Evolutionary conservation across 2,888 invertebrate species (phyloP).

Genomic region (Diaprepes abbreviatus): DNA sequence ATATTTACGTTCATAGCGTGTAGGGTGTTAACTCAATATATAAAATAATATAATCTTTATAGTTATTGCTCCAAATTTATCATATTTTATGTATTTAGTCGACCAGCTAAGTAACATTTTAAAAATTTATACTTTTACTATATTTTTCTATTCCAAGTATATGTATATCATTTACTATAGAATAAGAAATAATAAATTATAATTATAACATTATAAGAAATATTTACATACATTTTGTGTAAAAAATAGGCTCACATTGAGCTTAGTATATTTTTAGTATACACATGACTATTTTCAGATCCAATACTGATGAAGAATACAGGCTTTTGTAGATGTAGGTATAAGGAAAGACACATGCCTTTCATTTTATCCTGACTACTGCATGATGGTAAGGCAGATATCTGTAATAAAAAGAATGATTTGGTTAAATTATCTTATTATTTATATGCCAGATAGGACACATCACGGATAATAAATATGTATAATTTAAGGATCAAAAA

Average conservation of each 20-base stretch:
- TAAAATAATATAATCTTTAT: too few species aligned
- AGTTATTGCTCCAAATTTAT: too few species aligned
- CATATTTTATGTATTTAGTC: too few species aligned
- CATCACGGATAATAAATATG: too few species aligned
- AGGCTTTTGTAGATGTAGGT: not conserved
- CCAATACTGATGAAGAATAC: not conserved
- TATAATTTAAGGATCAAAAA: too few species aligned
- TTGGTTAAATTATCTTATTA: too few species aligned
- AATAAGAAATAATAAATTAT: constrained; percentile 12
- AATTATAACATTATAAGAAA: not conserved
- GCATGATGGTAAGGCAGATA: not conserved
- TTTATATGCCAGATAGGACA: too few species aligned
- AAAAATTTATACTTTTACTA: too few species aligned
- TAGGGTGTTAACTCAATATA: too few species aligned
- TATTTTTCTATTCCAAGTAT: constrained; percentile 17
- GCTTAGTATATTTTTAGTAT: constrained; percentile 29
- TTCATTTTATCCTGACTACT: not conserved
- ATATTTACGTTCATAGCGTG: too few species aligned
- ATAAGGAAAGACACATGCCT: too few species aligned
- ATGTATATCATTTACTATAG: not conserved
- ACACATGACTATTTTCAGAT: constrained; percentile 22
- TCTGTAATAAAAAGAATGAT: constrained; percentile 14
- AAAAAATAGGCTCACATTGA: constrained; percentile 33
- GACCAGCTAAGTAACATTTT: too few species aligned
- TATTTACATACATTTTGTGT: constrained; percentile 24